Evolutionary conservation across 2,888 invertebrate genomes (phyloP).

Genomic region (Ellobium chinense): DNA sequence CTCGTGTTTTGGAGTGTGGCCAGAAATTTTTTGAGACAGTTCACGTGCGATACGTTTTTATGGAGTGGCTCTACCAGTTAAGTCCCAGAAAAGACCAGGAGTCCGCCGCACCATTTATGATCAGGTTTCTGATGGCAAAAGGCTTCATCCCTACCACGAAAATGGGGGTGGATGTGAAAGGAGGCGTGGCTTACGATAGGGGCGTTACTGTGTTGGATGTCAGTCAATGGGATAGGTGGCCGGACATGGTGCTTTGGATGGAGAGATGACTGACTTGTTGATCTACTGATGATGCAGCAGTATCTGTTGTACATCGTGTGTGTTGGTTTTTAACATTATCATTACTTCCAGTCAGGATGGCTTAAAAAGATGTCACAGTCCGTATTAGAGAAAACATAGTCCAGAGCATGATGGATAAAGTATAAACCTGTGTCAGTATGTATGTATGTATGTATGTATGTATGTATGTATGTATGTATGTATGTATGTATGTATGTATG

Average conservation of each 20-base stretch:
- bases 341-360: no score
- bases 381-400: no score
- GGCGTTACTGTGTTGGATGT: neutral
- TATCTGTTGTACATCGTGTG: neutral
- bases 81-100: conserved; percentile 22
- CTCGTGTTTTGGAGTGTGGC: conserved; percentile 56
- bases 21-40: conserved; percentile 53
- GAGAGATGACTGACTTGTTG: conserved; percentile 49
- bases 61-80: conserved; percentile 68
- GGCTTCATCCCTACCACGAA: conserved; percentile 57
- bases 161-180: neutral
- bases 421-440: neutral
- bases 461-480: conserved; percentile 15
- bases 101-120: conserved; percentile 36
- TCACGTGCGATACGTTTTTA: conserved; percentile 60
- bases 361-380: no score
- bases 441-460: conserved; percentile 14
- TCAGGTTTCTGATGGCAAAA: conserved; percentile 54
- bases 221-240: conserved; percentile 51
- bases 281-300: neutral
- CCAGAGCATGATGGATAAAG: no score
- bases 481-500: neutral
- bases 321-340: no score
- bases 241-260: conserved; percentile 65
- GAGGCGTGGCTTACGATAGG: neutral